A percentile compares a stretch with the other conserved stretches of the same genome.
These are phyloP conservation scores for Xestia c-nigrum DNA, from an alignment of 2,888 invertebrate genomes.

Conservation along the genomic window DNA sequence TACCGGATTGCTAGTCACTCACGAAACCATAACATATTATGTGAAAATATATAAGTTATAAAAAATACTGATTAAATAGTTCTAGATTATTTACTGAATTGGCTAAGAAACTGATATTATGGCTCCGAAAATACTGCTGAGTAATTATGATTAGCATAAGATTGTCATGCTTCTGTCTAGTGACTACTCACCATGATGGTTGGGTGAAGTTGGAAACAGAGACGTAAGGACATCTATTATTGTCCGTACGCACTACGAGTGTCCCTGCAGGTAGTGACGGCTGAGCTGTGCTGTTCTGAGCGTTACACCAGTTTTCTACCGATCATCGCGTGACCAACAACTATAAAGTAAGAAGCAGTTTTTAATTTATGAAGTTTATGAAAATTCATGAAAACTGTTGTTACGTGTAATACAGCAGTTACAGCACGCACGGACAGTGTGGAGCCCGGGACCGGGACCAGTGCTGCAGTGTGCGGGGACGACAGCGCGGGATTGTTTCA, in stretches of 20 bases:
- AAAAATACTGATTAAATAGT: neutral
- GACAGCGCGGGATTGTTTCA: neutral
- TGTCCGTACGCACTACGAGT: no score
- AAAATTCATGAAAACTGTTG: slow-evolving; percentile 45
- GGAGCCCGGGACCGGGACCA: neutral
- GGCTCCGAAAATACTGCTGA: neutral
- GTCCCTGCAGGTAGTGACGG: neutral
- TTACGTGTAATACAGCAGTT: no score
- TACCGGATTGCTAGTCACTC: no score
- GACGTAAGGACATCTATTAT: no score
- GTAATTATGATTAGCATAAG: neutral
- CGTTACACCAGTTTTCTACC: neutral
- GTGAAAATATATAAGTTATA: neutral
- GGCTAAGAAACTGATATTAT: neutral
- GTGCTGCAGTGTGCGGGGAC: neutral
- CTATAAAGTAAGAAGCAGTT: slow-evolving; percentile 6
- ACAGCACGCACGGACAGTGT: neutral
- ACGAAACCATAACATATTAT: neutral
- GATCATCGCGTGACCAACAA: slow-evolving; percentile 40
- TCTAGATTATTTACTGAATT: neutral
- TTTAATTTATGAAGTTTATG: slow-evolving; percentile 31
- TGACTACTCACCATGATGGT: neutral
- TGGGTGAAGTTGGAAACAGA: neutral
- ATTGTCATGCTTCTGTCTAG: neutral
- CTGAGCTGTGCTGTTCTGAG: neutral